phyloP scores from a whole-genome alignment of 2,888 invertebrate genomes.

The Phragmatobia fuliginosa region DNA sequence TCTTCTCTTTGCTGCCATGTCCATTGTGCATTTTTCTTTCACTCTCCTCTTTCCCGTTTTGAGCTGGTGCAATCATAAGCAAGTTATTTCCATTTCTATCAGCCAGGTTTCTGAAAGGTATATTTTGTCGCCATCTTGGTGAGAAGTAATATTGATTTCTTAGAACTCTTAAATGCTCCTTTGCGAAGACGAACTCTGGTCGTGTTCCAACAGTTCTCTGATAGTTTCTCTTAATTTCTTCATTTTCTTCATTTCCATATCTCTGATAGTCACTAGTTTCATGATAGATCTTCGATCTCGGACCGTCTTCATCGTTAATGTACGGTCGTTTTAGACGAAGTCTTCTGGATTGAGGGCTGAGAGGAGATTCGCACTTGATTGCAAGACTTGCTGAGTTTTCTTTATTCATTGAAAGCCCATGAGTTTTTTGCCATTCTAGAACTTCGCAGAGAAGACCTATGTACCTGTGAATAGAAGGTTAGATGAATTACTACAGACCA shows the following conservation, averaged over 20 bases:
- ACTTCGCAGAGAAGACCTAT: slow-evolving; percentile 95
- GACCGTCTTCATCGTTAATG: slow-evolving; percentile 66
- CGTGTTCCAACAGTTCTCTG: slow-evolving; percentile 59
- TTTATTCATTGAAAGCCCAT: slow-evolving; percentile 77
- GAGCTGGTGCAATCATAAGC: slow-evolving; percentile 88
- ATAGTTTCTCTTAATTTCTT: slow-evolving; percentile 62
- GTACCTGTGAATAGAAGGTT: slow-evolving; percentile 87
- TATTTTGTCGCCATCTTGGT: slow-evolving; percentile 77
- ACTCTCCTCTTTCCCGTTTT: slow-evolving; percentile 66
- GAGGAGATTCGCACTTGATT: slow-evolving; percentile 85
- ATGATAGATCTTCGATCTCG: slow-evolving; percentile 62
- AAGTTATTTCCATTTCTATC: slow-evolving; percentile 89
- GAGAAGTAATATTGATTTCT: slow-evolving; percentile 78
- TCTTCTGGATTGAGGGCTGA: slow-evolving; percentile 72
- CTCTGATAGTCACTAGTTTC: slow-evolving; percentile 61
- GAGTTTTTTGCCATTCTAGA: slow-evolving; percentile 94
- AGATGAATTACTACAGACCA: not conserved
- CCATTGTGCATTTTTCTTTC: slow-evolving; percentile 49
- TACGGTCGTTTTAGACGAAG: slow-evolving; percentile 73
- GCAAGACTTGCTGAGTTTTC: slow-evolving; percentile 78
- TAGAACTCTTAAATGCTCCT: slow-evolving; percentile 73
- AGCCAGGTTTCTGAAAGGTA: slow-evolving; percentile 78
- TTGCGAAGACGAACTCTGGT: slow-evolving; percentile 69
- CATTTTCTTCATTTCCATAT: slow-evolving; percentile 79
- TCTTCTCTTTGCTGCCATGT: slow-evolving; percentile 44